Evolutionary conservation across 1,140 invertebrate species (phyloP), one percentile per base, ranked within the genome.

Genomic region (Limonius californicus): DNA sequence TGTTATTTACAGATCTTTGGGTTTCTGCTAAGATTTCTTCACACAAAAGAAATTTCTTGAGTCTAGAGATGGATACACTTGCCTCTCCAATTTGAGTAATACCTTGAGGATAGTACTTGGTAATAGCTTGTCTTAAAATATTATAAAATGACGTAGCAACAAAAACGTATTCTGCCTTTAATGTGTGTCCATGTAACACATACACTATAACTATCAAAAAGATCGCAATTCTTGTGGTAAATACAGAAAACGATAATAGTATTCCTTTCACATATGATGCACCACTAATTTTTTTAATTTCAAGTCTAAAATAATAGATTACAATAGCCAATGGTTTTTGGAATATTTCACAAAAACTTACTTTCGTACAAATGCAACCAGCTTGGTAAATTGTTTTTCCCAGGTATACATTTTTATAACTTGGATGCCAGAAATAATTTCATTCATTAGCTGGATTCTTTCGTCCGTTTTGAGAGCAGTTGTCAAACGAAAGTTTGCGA

Each of bases 381-480:
- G 71, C 56, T 83, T 80, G 3, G 83, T 82, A 66, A 90, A 90
- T 0, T 86, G 84, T 63, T 85, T 85, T 73, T 90, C 88, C 88
- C 88, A 90, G 0, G 87, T 84, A 68, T 89, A 90, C 89, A 92
- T 90, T 80, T 92, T 93, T 67, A 93, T 91, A 6, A 92, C 83
- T 69, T 85, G 83, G 54, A 86, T 85, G 0, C 86, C 87, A 0
- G 79, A 81, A 0, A 94, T 85, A 39, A 94, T 89, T 72, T 94
- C 91, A 70, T 90, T 92, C 82, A 93, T 94, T 11, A 92, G 76
- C 14, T 89, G 82, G 0, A 95, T 88, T 19, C 92, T 80, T 67
- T 91, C 87, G 74, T 95, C 92, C 0, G 90, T 94, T 1, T 85
- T 77, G 16, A 83, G 76, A 0, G 89, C 87, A 0, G 87, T 90